A percentile compares a stretch with the other conserved stretches of the same genome.
phyloP scores from a whole-genome alignment of 2,797 vertebrate species.

The Lepilemur ruficaudatus region DNA sequence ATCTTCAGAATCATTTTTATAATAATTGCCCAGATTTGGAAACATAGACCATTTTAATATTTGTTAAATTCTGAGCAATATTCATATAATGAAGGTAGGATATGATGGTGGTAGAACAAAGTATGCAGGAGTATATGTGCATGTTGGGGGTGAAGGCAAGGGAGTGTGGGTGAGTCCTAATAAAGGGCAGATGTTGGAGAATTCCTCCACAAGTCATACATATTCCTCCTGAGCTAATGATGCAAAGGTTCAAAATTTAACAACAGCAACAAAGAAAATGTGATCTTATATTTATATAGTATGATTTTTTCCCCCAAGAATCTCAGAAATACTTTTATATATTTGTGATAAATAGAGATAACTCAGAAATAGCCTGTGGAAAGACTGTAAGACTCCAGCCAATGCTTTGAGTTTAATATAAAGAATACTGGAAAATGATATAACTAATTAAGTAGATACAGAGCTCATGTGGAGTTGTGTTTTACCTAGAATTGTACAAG shows the following conservation, averaged over 20 bases:
- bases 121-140: neutral
- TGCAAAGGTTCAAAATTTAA: neutral
- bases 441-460: constrained; percentile 6
- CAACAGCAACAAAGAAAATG: neutral
- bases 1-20: constrained; percentile 32
- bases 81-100: neutral
- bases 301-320: neutral
- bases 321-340: neutral
- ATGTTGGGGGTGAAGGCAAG: neutral
- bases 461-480: neutral
- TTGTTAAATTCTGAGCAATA: constrained; percentile 39
- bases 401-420: neutral
- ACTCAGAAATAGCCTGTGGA: constrained; percentile 7
- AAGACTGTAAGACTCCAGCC: neutral
- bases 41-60: constrained; percentile 13
- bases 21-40: neutral
- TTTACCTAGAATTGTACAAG: constrained; percentile 44
- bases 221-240: neutral
- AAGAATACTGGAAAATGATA: constrained; percentile 17
- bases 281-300: neutral
- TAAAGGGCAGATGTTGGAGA: constrained; percentile 11
- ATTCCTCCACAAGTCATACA: neutral
- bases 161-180: neutral
- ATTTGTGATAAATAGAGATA: constrained; percentile 22
- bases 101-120: neutral